Percentiles rank a stretch among this genome's conserved stretches.
Conservation (phyloP, 2,888 invertebrate species). For the Cheilosia urbana region DNA sequence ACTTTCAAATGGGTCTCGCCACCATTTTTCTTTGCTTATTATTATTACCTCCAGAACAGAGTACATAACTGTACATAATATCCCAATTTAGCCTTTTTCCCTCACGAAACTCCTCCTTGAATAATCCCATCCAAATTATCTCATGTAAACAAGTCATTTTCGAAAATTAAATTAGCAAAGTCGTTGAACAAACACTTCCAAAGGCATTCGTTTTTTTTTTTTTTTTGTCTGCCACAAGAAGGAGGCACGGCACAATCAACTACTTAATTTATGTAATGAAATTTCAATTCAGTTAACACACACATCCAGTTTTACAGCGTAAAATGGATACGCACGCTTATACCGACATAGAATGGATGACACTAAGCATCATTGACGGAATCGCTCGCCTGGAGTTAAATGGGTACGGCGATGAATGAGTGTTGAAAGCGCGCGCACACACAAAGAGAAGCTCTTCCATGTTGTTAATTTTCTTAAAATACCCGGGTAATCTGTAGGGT, state of each 20-base stretch:
- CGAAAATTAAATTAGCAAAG: constrained; percentile 57
- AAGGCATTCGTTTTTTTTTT: constrained; percentile 15
- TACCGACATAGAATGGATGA: constrained; percentile 7
- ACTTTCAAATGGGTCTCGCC: constrained; percentile 18
- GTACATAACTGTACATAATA: neutral
- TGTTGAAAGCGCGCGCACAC: constrained; percentile 33
- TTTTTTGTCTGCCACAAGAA: neutral
- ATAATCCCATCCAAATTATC: constrained; percentile 77
- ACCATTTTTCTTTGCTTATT: constrained; percentile 20
- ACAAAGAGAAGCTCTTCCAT: constrained; percentile 57
- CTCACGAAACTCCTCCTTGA: constrained; percentile 45
- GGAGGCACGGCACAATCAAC: constrained; percentile 27
- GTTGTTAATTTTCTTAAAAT: constrained; percentile 72
- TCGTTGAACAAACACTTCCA: constrained; percentile 49
- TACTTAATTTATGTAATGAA: constrained; percentile 76
- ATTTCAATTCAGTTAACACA: constrained; percentile 48
- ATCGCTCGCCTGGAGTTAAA: constrained; percentile 40
- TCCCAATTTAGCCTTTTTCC: no score
- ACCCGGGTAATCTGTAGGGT: constrained; percentile 58
- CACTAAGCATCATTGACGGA: constrained; percentile 47
- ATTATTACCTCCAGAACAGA: constrained; percentile 8
- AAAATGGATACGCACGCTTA: constrained; percentile 19
- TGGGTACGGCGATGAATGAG: constrained; percentile 48
- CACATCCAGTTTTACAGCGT: neutral
- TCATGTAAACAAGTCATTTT: constrained; percentile 82